Base-by-base conservation (phyloP, 64 coral and sea anemone species). In the Trachythela sp. region DNA sequence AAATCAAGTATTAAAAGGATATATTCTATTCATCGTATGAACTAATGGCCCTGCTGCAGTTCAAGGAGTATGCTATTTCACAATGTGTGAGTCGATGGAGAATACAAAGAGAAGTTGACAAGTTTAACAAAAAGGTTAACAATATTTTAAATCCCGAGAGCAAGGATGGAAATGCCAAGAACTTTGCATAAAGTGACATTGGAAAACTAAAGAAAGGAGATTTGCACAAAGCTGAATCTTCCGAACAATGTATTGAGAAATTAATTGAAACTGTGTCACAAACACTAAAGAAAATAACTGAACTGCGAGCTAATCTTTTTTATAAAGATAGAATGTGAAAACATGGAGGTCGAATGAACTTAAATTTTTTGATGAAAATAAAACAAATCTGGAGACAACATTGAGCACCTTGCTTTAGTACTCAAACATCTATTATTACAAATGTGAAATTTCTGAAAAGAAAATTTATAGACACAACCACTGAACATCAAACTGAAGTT, bases 371-470 rank as follows among this genome's bases (percentile, higher is more conserved):
- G 80, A 90, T 85, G 45, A n/a, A 38, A 59, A 49, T 14, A 54
- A 64, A 30, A 64, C 83, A 6, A 6, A 6, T 48, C 43, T 80
- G 36, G 45, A 54, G 37, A 18, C 83, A 85, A 36, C 85, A 39
- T 43, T 48, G 85, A 83, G 58, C 50, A 90, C 52, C 54, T 41
- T 84, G 24, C 83, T 45, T 13, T 58, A 59, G 60, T 85, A 84
- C 54, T 85, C 68, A 22, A 9, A 85, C 89, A 40, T 85, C 67
- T 39, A 85, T 86, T 33, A 54, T 76, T 22, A 91, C 39, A 2
- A 91, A 86, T n/a, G 32, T 41, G 54, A 91, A 86, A 43, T 13
- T 85, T 49, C 41, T 86, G 13, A 91, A 91, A 48, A 86, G 89
- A 86, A 75, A 39, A 11, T 45, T 11, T 45, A 11, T 11, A 39